Evolutionary conservation across 2,888 invertebrate genomes (phyloP), one percentile per base, ranked within the genome.

Genomic region (Quadroppia sp.): DNA sequence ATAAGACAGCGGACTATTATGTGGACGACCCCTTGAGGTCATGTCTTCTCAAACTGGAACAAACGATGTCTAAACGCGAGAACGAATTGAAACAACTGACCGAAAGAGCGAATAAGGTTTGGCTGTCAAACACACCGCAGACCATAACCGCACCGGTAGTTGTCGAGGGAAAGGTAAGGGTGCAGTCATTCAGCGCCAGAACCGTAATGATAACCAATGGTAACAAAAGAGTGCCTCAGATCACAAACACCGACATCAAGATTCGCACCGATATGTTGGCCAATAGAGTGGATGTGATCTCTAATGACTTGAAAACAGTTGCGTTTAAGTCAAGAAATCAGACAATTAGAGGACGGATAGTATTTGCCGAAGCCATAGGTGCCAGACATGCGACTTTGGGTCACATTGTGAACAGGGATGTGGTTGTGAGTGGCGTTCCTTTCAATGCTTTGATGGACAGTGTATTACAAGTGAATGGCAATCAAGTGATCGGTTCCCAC

Each of bases 81-180:
- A 32, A 61, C 2, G 64, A 28, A 42, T 40, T 72, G 42, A 42
- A 15, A 23, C 6, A 32, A 25, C 20, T 72, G 48, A 61, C 72
- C 13, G 40, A 20, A 17, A 64, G 28, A 61, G 64, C 64, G 9
- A 64, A 72, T 30, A 59, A 42, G 13, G 61, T 74, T 4, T 74
- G 74, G 74, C n/a, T 74, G 6, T 9, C 53, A 7, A 59, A 74
- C 32, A 53, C 53, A n/a, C 2, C 36, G 53, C 74, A 74, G 48
- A 61, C 36, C 17, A 45, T 74, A 15, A 71, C 17, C 1, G 74
- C 74, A 40, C 74, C 74, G 4, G 71, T 74, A 9, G 28, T 74
- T 48, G 59, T 74, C 0, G 17, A 59, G 42, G 74, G 71, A 30
- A 74, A 20, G 25, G n/a, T 74, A 25, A 74, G 17, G 4, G 23